Evolutionary conservation across 2,888 invertebrate genomes (phyloP).

Genomic region (Micoletzkya japonica): DNA sequence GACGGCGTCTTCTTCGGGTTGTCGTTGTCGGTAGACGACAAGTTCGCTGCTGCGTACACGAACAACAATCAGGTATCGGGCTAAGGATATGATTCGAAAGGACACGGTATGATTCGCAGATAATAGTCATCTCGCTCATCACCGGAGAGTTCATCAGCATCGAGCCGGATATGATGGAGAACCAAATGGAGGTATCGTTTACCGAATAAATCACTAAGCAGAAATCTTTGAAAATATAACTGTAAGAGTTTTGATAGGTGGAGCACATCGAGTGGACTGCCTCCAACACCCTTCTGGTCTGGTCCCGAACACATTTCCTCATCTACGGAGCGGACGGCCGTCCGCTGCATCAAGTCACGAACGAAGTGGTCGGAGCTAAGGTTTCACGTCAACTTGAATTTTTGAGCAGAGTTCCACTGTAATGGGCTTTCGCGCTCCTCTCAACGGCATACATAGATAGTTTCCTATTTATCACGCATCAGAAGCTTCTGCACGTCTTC

Average conservation of each 20-base stretch:
- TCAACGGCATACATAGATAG: neutral
- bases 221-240: neutral
- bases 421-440: neutral
- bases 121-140: constrained; percentile 79
- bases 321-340: constrained; percentile 48
- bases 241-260: neutral
- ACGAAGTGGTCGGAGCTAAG: constrained; percentile 23
- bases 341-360: constrained; percentile 1
- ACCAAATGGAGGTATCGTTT: constrained; percentile 69
- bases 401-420: too few species aligned
- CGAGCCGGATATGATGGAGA: constrained; percentile 79
- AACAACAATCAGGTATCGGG: constrained; percentile 90
- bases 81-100: neutral
- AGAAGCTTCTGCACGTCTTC: constrained; percentile 50
- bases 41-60: constrained; percentile 91
- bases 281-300: constrained; percentile 40
- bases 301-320: constrained; percentile 48
- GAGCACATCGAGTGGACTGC: constrained; percentile 66
- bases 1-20: constrained; percentile 79
- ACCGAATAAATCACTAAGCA: too few species aligned
- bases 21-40: constrained; percentile 88
- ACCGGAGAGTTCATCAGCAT: constrained; percentile 88
- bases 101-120: too few species aligned
- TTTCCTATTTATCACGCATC: too few species aligned
- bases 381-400: too few species aligned